Conservation (phyloP, 2,797 vertebrate genomes). For the Natrix natrix region DNA sequence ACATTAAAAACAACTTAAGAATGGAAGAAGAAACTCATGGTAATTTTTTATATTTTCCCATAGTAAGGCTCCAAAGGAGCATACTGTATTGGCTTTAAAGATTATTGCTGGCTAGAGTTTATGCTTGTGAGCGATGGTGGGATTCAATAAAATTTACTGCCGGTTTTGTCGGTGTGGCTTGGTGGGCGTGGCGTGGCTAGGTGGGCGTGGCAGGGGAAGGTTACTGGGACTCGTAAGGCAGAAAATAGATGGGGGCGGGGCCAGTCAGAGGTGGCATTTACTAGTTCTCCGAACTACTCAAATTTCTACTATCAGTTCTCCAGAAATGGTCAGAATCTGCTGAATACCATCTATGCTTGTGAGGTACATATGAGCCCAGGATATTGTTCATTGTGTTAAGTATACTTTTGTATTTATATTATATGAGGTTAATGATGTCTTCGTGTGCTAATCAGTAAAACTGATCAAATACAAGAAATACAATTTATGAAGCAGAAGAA, state of each 20-base stretch:
- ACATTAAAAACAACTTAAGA: neutral
- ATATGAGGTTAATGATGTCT: neutral
- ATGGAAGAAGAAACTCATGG: neutral
- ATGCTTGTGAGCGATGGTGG: neutral
- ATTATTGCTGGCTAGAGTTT: neutral
- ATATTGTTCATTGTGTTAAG: neutral
- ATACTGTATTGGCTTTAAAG: neutral
- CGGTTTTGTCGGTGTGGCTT: too few relatives aligned
- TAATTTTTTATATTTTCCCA: neutral
- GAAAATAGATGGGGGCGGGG: too few relatives aligned
- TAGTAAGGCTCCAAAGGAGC: neutral
- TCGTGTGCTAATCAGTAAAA: slow-evolving; percentile 31
- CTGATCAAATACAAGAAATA: slow-evolving; percentile 22
- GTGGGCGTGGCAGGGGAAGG: too few relatives aligned
- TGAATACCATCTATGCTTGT: neutral
- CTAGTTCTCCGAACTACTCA: too few relatives aligned
- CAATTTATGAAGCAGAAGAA: neutral
- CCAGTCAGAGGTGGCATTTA: too few relatives aligned
- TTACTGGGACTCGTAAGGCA: too few relatives aligned
- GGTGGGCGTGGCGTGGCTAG: too few relatives aligned
- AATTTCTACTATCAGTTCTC: too few relatives aligned
- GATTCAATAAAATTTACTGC: too few relatives aligned
- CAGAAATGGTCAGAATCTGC: too few relatives aligned
- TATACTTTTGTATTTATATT: neutral
- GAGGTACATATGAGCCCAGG: slow-evolving; percentile 1